Conservation (phyloP, 2,888 invertebrate genomes). For the Resseliella maxima region DNA sequence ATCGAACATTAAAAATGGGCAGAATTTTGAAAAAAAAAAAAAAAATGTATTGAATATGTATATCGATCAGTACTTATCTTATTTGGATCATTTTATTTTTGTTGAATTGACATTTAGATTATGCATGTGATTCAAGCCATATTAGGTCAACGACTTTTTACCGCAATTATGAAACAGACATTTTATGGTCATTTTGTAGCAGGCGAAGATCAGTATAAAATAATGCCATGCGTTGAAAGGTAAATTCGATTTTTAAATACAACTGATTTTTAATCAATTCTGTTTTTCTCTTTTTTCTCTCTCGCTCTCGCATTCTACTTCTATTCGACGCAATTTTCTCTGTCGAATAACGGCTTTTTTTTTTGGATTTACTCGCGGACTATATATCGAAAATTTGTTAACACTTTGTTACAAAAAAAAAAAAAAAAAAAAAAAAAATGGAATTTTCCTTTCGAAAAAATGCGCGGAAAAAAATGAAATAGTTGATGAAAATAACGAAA, state of each 20-base stretch:
- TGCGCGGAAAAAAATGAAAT: too few species aligned
- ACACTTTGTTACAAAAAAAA: neutral
- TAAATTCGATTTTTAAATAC: slow-evolving; percentile 61
- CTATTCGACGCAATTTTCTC: neutral
- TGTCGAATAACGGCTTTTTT: neutral
- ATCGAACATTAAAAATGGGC: too few species aligned
- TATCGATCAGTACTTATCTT: neutral
- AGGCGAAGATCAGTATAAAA: slow-evolving; percentile 89
- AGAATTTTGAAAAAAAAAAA: too few species aligned
- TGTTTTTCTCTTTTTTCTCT: slow-evolving; percentile 29
- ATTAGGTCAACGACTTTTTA: slow-evolving; percentile 85
- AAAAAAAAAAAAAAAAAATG: neutral
- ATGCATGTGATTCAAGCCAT: slow-evolving; percentile 83
- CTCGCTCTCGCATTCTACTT: neutral
- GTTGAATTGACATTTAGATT: slow-evolving; percentile 72
- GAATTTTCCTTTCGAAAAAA: neutral
- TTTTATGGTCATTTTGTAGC: slow-evolving; percentile 99
- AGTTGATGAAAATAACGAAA: slow-evolving; percentile 87
- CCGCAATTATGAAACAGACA: slow-evolving; percentile 87
- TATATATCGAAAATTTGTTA: neutral
- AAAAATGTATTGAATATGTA: too few species aligned
- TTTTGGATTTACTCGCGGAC: neutral
- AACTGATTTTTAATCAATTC: slow-evolving; percentile 45
- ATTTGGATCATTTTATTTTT: neutral
- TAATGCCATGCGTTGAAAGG: slow-evolving; percentile 85